A percentile compares a stretch with the other conserved stretches of the same genome.
phyloP scores from a whole-genome alignment of 2,888 invertebrate genomes.

The Didymodactylos carnosus region DNA sequence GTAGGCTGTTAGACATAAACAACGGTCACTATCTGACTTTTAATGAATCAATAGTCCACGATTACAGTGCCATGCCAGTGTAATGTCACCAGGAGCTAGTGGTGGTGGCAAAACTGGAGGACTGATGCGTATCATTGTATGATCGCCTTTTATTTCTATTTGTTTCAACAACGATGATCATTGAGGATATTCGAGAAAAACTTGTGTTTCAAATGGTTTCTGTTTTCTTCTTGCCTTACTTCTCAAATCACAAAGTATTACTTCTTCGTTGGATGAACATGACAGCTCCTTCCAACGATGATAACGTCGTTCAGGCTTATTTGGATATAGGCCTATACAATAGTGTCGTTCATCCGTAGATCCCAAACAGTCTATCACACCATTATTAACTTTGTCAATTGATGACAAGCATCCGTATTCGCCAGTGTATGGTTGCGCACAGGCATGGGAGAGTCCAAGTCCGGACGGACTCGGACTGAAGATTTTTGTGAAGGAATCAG shows the following conservation, averaged over 20 bases:
- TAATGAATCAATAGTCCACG: neutral
- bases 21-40: neutral
- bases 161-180: too few species aligned
- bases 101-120: neutral
- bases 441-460: too few species aligned
- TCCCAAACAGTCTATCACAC: neutral
- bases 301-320: neutral
- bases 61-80: neutral
- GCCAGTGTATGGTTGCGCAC: too few species aligned
- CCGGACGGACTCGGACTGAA: too few species aligned
- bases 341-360: neutral
- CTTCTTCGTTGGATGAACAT: neutral
- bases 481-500: too few species aligned
- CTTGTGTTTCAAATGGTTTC: too few species aligned
- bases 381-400: too few species aligned
- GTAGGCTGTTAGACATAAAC: neutral
- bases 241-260: neutral
- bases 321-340: neutral
- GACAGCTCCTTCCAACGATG: neutral
- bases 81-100: neutral
- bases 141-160: too few species aligned
- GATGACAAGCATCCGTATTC: too few species aligned
- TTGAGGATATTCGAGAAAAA: too few species aligned
- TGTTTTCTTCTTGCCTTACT: neutral
- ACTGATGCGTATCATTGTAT: neutral